phyloP scores from a whole-genome alignment of 2,113 vertebrate genomes.

The Trichomycterus rosablanca region DNA sequence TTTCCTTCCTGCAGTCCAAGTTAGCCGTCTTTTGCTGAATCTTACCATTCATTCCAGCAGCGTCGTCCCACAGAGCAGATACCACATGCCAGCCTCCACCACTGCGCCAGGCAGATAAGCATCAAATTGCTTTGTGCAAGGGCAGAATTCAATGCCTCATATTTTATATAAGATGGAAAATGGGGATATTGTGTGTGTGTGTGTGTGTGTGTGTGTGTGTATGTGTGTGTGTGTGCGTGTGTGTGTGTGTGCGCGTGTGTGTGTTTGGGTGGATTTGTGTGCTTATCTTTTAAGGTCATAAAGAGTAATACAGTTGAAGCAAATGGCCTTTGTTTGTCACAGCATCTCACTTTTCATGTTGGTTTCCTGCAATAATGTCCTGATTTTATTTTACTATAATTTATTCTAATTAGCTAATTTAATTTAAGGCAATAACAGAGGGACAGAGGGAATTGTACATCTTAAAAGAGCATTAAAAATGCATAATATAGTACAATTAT shows the following conservation, averaged over 20 bases:
- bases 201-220: no score
- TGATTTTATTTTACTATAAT: slow-evolving; percentile 23
- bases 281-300: slow-evolving; percentile 7
- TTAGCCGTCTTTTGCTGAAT: slow-evolving; percentile 18
- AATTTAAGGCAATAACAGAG: slow-evolving; percentile 26
- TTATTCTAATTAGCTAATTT: slow-evolving; percentile 38
- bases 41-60: slow-evolving; percentile 6
- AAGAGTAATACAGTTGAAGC: background rate
- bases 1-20: slow-evolving; percentile 13
- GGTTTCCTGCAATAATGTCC: slow-evolving; percentile 5
- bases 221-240: no score
- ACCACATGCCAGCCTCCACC: slow-evolving; percentile 9
- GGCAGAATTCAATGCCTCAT: slow-evolving; percentile 26
- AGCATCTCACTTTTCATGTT: background rate
- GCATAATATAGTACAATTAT: no score
- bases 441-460: background rate
- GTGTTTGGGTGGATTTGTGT: no score
- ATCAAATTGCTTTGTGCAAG: slow-evolving; percentile 29
- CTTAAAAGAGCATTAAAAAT: background rate
- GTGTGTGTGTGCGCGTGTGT: no score
- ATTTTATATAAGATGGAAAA: background rate
- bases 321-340: slow-evolving; percentile 4
- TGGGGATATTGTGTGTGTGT: slow-evolving; percentile 4
- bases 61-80: slow-evolving; percentile 13
- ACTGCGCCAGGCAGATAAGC: slow-evolving; percentile 23